These are phyloP conservation scores for Anadara kagoshimensis DNA, from an alignment of 1,140 invertebrate genomes.

Conservation along the genomic window DNA sequence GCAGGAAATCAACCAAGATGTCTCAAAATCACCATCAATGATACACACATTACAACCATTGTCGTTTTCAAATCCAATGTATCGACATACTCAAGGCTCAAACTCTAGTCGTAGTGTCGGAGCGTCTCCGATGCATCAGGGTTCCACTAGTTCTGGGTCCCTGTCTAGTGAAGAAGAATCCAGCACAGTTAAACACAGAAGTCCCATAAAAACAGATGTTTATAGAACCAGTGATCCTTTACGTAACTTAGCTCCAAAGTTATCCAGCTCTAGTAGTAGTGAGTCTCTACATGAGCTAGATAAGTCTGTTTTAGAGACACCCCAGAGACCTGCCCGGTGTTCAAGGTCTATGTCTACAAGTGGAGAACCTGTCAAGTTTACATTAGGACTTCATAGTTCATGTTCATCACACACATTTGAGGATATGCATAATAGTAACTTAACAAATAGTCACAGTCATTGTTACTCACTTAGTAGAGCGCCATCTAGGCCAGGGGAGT, in stretches of 20 bases:
- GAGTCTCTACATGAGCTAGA: constrained; percentile 41
- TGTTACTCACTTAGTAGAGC: constrained; percentile 47
- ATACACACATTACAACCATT: constrained; percentile 77
- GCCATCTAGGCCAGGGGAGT: constrained; percentile 50
- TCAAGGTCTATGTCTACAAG: constrained; percentile 9
- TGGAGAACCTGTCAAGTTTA: constrained; percentile 42
- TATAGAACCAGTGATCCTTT: constrained; percentile 49
- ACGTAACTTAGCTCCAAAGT: constrained; percentile 58
- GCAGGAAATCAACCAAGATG: constrained; percentile 42
- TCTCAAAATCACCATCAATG: constrained; percentile 52
- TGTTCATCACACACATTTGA: constrained; percentile 48
- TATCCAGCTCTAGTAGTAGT: constrained; percentile 63
- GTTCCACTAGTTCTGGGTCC: constrained; percentile 55
- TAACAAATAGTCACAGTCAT: constrained; percentile 33
- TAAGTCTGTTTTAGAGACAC: constrained; percentile 25
- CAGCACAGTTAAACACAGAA: constrained; percentile 47
- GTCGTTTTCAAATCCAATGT: constrained; percentile 91
- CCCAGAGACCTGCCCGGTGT: constrained; percentile 31
- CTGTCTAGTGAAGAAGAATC: constrained; percentile 57
- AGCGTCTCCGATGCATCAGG: constrained; percentile 39
- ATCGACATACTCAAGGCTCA: constrained; percentile 70
- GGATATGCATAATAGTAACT: constrained; percentile 38
- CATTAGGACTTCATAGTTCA: constrained; percentile 42
- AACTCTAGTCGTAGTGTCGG: constrained; percentile 48
- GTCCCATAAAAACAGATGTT: constrained; percentile 46